A percentile compares a stretch with the other conserved stretches of the same genome.
These are phyloP conservation scores for Formica exsecta DNA, from an alignment of 1,140 invertebrate genomes.

Conservation along the genomic window DNA sequence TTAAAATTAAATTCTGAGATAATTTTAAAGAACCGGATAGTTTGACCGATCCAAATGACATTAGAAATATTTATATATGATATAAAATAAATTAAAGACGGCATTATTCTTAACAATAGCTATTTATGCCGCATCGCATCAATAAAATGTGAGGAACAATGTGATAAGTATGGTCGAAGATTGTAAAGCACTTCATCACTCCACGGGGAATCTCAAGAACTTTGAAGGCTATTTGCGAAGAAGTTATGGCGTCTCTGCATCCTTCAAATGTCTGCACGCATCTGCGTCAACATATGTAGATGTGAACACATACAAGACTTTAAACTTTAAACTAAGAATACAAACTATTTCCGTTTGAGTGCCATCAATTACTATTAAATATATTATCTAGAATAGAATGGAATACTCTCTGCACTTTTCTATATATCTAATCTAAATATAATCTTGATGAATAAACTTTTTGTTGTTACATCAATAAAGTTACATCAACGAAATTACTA, in stretches of 20 bases:
- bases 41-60: no score
- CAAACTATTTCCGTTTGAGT: neutral
- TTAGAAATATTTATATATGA: neutral
- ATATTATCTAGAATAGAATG: neutral
- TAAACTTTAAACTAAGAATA: neutral
- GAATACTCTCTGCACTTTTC: neutral
- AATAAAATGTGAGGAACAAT: neutral
- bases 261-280: constrained; percentile 9
- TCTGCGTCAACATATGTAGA: neutral
- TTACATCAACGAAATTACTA: no score
- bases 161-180: neutral
- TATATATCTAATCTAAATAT: neutral
- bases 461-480: no score
- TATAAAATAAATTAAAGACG: neutral
- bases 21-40: no score
- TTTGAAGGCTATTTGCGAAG: constrained; percentile 13
- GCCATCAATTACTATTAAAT: neutral
- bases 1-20: no score
- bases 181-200: neutral
- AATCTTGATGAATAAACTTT: neutral
- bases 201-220: neutral
- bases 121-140: no score
- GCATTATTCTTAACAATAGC: neutral
- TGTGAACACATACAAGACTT: neutral
- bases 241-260: constrained; percentile 8